These are phyloP conservation scores for Periphyllus acericola DNA, from an alignment of 2,888 invertebrate species.

Conservation along the genomic window DNA sequence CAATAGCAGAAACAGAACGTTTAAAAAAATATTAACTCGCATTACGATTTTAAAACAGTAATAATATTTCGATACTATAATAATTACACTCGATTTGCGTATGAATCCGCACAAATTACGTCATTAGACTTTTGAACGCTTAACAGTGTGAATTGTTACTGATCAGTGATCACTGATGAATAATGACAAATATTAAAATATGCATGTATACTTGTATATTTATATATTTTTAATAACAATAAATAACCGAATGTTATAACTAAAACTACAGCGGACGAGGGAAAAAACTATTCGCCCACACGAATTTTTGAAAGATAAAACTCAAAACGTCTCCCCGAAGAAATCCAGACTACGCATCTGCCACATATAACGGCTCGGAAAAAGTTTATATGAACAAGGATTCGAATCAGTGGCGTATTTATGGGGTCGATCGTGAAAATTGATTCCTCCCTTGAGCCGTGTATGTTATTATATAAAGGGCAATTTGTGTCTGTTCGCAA, in stretches of 20 bases:
- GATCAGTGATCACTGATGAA: too few relatives aligned
- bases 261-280: background rate
- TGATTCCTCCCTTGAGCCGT: background rate
- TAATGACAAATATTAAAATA: too few relatives aligned
- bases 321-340: background rate
- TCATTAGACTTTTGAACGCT: too few relatives aligned
- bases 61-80: too few relatives aligned
- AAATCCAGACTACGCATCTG: background rate
- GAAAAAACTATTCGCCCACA: background rate
- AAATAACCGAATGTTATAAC: too few relatives aligned
- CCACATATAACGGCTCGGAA: too few relatives aligned
- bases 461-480: background rate
- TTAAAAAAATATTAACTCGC: background rate
- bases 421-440: background rate
- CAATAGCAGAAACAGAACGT: background rate
- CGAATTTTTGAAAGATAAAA: background rate
- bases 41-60: too few relatives aligned
- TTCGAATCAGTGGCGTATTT: background rate
- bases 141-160: too few relatives aligned
- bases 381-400: background rate
- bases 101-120: background rate
- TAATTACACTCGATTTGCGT: too few relatives aligned
- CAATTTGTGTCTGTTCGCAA: background rate
- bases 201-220: background rate
- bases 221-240: background rate